Conservation (phyloP, 35 echinoderm and acorn worm species). For the Acanthaster planci region DNA sequence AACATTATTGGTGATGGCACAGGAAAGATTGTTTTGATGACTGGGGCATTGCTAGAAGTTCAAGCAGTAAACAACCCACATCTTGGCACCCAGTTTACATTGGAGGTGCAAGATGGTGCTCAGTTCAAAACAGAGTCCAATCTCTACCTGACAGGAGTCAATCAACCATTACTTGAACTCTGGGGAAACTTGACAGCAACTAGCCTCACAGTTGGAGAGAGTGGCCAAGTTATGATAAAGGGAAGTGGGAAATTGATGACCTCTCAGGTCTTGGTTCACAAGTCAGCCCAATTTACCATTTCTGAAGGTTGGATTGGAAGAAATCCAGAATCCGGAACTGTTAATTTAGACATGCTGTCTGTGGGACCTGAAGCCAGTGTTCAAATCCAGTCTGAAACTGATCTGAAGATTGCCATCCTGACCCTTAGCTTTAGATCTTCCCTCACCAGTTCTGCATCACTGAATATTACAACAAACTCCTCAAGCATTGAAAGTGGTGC, state of each 20-base stretch:
- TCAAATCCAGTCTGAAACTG: not conserved
- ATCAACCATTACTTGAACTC: slow-evolving; percentile 30
- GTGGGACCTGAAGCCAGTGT: slow-evolving; percentile 11
- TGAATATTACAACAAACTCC: slow-evolving; percentile 25
- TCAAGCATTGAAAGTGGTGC: slow-evolving; percentile 52
- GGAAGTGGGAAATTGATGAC: slow-evolving; percentile 28
- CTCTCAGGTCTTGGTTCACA: not conserved
- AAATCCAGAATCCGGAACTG: not conserved
- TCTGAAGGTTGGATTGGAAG: not conserved
- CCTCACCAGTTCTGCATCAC: slow-evolving; percentile 5
- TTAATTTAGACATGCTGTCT: slow-evolving; percentile 1
- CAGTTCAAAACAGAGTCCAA: not conserved
- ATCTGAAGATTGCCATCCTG: not conserved
- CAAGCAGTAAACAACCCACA: not conserved
- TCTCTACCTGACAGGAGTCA: slow-evolving; percentile 39
- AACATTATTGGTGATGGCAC: slow-evolving; percentile 54
- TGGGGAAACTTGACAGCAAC: slow-evolving; percentile 44
- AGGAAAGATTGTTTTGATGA: slow-evolving; percentile 39
- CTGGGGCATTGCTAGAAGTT: slow-evolving; percentile 23
- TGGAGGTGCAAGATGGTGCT: slow-evolving; percentile 44
- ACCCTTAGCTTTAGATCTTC: not conserved
- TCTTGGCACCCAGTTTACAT: slow-evolving; percentile 53
- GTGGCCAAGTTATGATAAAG: not conserved
- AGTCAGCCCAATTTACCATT: not conserved
- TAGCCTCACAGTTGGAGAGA: slow-evolving; percentile 26